These are phyloP conservation scores for Oligia fasciuncula DNA, from an alignment of 2,888 invertebrate species.

Conservation along the genomic window DNA sequence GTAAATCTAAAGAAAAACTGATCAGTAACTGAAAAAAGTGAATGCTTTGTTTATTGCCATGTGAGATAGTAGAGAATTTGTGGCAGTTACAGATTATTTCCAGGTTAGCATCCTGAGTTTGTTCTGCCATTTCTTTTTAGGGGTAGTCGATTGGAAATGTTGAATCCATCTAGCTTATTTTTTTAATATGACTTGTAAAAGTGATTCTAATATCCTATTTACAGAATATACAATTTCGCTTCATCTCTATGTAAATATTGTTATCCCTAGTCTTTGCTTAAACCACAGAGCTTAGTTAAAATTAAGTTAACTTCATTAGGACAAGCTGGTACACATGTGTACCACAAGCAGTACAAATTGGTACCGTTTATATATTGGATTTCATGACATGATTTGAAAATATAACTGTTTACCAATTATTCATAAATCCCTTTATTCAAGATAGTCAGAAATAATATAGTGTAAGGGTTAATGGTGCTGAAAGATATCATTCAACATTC, in stretches of 20 bases:
- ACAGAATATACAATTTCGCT: not conserved
- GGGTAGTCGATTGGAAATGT: not conserved
- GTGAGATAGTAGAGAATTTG: not conserved
- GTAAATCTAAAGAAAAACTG: not conserved
- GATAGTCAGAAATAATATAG: not conserved
- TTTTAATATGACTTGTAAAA: not conserved
- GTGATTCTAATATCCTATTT: not conserved
- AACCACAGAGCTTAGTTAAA: not conserved
- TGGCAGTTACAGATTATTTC: not conserved
- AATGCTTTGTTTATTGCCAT: not conserved
- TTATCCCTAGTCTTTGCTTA: not conserved
- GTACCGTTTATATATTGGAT: not conserved
- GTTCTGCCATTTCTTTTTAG: not conserved
- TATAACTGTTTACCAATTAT: not conserved
- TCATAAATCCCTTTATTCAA: not conserved
- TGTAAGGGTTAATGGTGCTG: not conserved
- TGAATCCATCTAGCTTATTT: not conserved
- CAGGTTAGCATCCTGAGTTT: not conserved
- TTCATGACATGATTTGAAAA: not conserved
- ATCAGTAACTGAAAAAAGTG: not conserved
- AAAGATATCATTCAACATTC: not conserved
- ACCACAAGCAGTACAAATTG: not conserved
- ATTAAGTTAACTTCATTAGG: not conserved
- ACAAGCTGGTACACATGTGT: not conserved
- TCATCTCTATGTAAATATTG: not conserved